Evolutionary conservation across 1,140 invertebrate genomes (phyloP).

Genomic region (Laodelphax striatellus): DNA sequence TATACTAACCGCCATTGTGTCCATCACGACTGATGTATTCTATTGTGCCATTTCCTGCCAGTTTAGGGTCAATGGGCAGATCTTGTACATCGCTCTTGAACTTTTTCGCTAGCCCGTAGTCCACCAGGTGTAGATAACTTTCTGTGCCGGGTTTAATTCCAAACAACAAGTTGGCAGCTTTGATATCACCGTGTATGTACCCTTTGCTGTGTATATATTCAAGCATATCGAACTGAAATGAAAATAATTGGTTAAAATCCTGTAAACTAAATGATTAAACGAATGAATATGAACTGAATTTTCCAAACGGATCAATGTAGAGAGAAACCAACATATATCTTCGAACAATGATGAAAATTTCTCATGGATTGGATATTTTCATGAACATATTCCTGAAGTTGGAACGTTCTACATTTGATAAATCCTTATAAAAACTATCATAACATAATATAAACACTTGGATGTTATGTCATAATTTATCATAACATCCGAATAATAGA

Average conservation of each 20-base stretch:
- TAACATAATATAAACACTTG: no score
- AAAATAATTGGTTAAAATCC: slow-evolving; percentile 1
- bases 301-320: no score
- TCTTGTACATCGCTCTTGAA: slow-evolving; percentile 58
- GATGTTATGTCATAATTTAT: no score
- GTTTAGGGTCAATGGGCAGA: slow-evolving; percentile 76
- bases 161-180: slow-evolving; percentile 79
- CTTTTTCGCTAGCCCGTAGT: slow-evolving; percentile 88
- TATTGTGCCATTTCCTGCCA: slow-evolving; percentile 91
- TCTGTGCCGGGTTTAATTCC: slow-evolving; percentile 50
- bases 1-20: slow-evolving; percentile 62
- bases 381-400: no score
- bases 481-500: no score
- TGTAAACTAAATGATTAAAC: no score
- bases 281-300: no score
- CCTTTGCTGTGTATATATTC: slow-evolving; percentile 78
- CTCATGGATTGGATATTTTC: no score
- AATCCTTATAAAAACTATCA: no score
- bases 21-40: slow-evolving; percentile 94
- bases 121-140: slow-evolving; percentile 78
- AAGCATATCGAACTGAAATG: slow-evolving; percentile 60
- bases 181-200: slow-evolving; percentile 88
- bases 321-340: no score
- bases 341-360: no score
- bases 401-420: no score